Base-by-base conservation (phyloP, 2,888 invertebrate genomes). In the Drosophila sordidapex region DNA sequence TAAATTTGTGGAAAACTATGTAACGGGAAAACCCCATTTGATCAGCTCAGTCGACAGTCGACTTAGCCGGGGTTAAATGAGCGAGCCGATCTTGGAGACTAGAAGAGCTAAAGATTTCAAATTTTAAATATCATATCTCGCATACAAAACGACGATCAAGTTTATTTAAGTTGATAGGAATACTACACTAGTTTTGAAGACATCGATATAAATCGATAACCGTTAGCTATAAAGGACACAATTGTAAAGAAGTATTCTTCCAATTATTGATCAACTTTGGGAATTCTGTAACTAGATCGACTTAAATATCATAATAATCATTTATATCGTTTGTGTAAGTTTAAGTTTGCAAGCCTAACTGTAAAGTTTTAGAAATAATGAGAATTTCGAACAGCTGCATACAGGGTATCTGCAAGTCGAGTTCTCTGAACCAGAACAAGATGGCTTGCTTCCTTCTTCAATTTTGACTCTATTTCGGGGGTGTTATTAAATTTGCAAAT, bases 401-500 rank as follows among this genome's bases (percentile, higher is more conserved):
- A 21, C 15, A 46, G 46, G 21, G 21, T 25, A 15, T 15, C 46
- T 46, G 21, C 46, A 21, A 25, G 46, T 25, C 46, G 3, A 7
- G 46, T 7, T 4, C 15, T 4, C 4, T 4, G 8, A 2, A 25
- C 46, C 21, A 7, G 8, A 15, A 15, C 15, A 46, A 21, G 15
- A 4, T 46, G 21, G 7, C 8, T 46, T 21, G 13, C 21, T 4
- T 46, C 7, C 7, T 25, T 36, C n/a, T 52, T 49, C 25, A 60
- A 46, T 48, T 64, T 59, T 36, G 35, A 46, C 25, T 46, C 25
- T 15, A 46, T 46, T 54, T 54, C 54, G 40, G 18, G 71, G 65
- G 70, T 71, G 77, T 77, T 79, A 80, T 87, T 87, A 87, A 83
- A 85, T 87, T 82, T 79, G 78, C 81, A 82, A 89, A 79, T 81